Base-by-base conservation (phyloP, 2,797 vertebrate genomes). In the Cossypha polioptera region DNA sequence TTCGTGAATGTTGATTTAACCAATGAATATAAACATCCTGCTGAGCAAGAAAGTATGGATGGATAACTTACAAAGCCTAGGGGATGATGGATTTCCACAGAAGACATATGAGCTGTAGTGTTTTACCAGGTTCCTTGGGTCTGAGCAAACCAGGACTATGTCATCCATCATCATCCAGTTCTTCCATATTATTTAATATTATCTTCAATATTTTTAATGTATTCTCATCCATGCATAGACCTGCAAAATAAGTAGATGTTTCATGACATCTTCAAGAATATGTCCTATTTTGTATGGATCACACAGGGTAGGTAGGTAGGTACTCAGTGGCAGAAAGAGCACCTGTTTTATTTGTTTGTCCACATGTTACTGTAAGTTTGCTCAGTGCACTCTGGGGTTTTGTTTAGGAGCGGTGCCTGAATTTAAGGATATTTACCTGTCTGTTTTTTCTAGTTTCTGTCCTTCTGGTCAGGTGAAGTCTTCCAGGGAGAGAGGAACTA, bases 371-470 rank as follows among this genome's bases (percentile, higher is more conserved):
- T 58, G 5, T 33, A 19, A 8, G 11, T 28, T 80, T 15, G 10
- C 25, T 74, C 33, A 61, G 4, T 31, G 5, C 4, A 35, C 12
- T 33, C 11, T 29, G 11, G 7, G 2, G 0, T 0, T 18, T 6
- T 55, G 50, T 68, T 63, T 18, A 35, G 20, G 11, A 68, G 29
- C 69, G 2, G 4, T 42, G 10, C 10, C 33, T 35, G 26, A 57
- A 18, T 75, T 63, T 31, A n/a, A 78, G 7, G 16, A 26, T 42
- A 4, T 24, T 40, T 24, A 25, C 16, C 31, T 72, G 10, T 17
- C 8, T 53, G 6, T 7, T 72, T 85, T 71, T 76, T 28, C 22
- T 69, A 12, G 2, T 45, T 54, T 55, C 25, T 65, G 10, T 58
- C 13, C 18, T 35, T 76, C 53, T 50, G 13, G 4, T 38, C 9